Base-by-base conservation (phyloP, 2,888 invertebrate genomes). In the Caenorhabditis japonica region DNA sequence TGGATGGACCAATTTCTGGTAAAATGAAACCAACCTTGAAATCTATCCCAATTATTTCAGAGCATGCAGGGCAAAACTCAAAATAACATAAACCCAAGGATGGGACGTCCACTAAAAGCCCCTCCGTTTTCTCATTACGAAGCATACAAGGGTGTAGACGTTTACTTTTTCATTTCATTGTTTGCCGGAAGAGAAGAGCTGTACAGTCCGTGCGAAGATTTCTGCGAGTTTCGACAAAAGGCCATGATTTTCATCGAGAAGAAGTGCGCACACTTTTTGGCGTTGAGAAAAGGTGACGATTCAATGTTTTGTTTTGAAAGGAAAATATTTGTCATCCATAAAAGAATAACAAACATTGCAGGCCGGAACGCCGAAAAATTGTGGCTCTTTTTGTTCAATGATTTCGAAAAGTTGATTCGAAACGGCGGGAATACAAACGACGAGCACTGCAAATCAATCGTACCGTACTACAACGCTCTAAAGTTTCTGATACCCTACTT, bases 281-380 rank as follows among this genome's bases (percentile, higher is more conserved):
- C 70, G n/a, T 51, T 62, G 58, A 25, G 70, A 19, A 62, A 70
- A 56, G 44, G 66, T 66, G n/a, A n/a, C n/a, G n/a, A n/a, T n/a
- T n/a, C n/a, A n/a, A 38, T 39, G 27, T 15, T 8, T 38, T 49
- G 15, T 19, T 19, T 17, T 10, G n/a, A 33, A 19, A n/a, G 23
- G 23, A 21, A 43, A 43, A 43, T 43, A 43, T n/a, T n/a, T n/a
- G n/a, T n/a, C n/a, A n/a, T n/a, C n/a, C n/a, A n/a, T n/a, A 21
- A 21, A 12, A 19, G 38, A 38, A 27, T 34, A 55, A 41, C 43
- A 43, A 43, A 56, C 19, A 15, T 46, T 55, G 21, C 25, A 59
- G 62, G 61, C n/a, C 51, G 58, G 58, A 62, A 71, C 51, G 58
- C 62, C 33, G 62, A 71, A 39, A 71, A 58, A 41, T 27, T 62